phyloP scores from a whole-genome alignment of 2,113 vertebrate genomes.

The Ameiurus melas region DNA sequence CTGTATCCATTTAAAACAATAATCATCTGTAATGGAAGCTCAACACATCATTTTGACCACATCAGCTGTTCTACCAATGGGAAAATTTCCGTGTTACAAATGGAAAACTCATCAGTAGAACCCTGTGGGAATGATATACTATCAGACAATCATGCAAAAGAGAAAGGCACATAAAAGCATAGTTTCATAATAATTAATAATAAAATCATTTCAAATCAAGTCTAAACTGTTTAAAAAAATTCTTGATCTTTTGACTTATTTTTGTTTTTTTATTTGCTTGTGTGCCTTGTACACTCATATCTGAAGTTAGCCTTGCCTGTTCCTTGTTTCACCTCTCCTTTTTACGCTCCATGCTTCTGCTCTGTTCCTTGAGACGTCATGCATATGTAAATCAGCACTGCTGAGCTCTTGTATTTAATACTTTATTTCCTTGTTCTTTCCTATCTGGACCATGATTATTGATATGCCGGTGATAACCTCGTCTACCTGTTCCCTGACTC shows the following conservation, averaged over 20 bases:
- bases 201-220: not conserved
- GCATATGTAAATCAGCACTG: conserved; percentile 8
- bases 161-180: not conserved
- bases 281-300: not conserved
- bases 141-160: conserved; percentile 29
- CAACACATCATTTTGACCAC: not conserved
- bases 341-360: not conserved
- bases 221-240: not conserved
- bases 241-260: not conserved
- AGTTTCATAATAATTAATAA: not conserved
- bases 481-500: not conserved
- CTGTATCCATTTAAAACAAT: not conserved
- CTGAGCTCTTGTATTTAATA: not conserved
- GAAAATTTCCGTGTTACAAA: not conserved
- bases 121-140: not conserved
- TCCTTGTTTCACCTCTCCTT: not conserved
- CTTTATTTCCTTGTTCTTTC: conserved; percentile 25
- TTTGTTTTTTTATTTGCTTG: not conserved
- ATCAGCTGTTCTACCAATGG: not conserved
- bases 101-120: not conserved
- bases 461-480: not conserved
- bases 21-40: not conserved
- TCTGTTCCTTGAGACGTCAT: conserved; percentile 15
- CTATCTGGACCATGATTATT: not conserved
- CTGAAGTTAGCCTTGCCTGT: not conserved